phyloP scores from a whole-genome alignment of 2,797 vertebrate genomes.

The Dipus sagitta region DNA sequence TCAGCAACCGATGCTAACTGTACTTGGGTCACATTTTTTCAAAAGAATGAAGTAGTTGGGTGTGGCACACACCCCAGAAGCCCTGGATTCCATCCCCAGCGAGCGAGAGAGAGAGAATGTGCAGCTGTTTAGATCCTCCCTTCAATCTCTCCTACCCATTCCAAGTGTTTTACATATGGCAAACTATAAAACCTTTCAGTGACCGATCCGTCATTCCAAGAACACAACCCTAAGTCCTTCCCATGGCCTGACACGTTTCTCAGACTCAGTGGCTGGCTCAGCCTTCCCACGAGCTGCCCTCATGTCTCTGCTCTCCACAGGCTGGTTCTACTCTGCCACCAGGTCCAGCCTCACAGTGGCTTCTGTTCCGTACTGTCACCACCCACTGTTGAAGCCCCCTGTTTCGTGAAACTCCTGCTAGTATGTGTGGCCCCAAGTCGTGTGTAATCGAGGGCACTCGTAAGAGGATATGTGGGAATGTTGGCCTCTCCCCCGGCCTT shows the following conservation, averaged over 20 bases:
- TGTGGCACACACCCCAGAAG: too few species aligned
- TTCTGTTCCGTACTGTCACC: not conserved
- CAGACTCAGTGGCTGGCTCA: not conserved
- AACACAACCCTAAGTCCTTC: not conserved
- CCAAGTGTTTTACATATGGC: not conserved
- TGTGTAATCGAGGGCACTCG: fast-evolving
- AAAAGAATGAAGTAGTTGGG: too few species aligned
- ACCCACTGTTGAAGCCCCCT: fast-evolving
- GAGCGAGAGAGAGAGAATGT: too few species aligned
- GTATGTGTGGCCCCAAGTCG: fast-evolving
- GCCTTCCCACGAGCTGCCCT: too few species aligned
- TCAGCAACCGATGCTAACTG: not conserved
- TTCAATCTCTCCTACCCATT: not conserved
- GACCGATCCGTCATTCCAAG: not conserved
- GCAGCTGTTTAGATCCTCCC: not conserved
- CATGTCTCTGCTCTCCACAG: not conserved
- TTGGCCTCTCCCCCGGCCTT: not conserved
- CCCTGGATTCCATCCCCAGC: too few species aligned
- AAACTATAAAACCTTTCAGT: not conserved
- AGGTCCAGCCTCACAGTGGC: not conserved
- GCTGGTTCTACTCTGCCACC: not conserved
- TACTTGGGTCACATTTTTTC: too few species aligned
- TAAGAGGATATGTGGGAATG: not conserved
- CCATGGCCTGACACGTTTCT: not conserved
- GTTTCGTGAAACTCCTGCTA: not conserved